These are phyloP conservation scores for Adineta ricciae DNA, from an alignment of 2,888 invertebrate species.

Conservation along the genomic window DNA sequence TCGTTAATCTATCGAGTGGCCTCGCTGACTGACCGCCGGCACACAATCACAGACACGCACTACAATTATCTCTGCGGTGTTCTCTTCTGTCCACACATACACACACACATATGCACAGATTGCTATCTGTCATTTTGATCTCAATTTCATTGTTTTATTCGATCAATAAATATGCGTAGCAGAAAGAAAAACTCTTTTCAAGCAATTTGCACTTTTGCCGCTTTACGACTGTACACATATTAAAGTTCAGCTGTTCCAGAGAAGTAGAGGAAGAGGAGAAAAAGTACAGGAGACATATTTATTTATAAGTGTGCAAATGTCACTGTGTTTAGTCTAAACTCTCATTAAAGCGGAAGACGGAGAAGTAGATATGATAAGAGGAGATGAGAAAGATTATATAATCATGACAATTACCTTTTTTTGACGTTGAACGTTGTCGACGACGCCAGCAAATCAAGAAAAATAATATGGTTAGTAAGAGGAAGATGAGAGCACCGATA, in stretches of 20 bases:
- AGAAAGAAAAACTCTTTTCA: not conserved
- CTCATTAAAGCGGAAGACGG: not conserved
- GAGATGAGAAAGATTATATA: not conserved
- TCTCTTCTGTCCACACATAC: not conserved
- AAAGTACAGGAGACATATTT: not conserved
- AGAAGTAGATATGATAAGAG: not conserved
- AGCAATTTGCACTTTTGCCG: slow-evolving; percentile 5
- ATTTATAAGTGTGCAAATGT: slow-evolving; percentile 5
- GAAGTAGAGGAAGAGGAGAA: not conserved
- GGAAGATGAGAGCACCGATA: not conserved
- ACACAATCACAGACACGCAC: not conserved
- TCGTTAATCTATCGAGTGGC: not conserved
- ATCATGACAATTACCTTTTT: not conserved
- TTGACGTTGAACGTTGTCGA: not conserved
- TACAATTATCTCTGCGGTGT: not conserved
- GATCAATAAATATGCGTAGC: not conserved
- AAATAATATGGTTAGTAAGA: not conserved
- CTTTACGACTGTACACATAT: not conserved
- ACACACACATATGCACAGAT: not conserved
- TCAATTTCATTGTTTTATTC: slow-evolving; percentile 13
- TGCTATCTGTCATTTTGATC: slow-evolving; percentile 7
- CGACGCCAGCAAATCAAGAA: not conserved
- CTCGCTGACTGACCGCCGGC: not conserved
- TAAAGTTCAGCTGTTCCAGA: not conserved
- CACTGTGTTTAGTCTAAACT: not conserved